Base-by-base conservation (phyloP, 1,140 invertebrate genomes). In the Plectrocnemia conspersa region DNA sequence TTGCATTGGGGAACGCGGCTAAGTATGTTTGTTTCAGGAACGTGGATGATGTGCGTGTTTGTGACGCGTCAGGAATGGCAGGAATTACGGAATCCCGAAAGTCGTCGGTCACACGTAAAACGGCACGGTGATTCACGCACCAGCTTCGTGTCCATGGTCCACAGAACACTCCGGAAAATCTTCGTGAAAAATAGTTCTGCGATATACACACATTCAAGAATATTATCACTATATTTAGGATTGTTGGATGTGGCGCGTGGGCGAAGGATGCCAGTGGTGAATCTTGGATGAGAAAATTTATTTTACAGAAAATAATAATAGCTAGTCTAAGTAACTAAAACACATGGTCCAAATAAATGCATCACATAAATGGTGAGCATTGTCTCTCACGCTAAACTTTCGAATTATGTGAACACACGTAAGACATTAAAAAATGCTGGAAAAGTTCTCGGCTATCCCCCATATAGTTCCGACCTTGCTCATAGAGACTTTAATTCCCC, bases 191-290 rank as follows among this genome's bases (percentile, higher is more conserved):
- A 45, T 49, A 32, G 46, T 18, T 33, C 16, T 32, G 21, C 32
- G 24, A 32, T n/a, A n/a, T n/a, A 53, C 45, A 49, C 22, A 16
- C 29, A 29, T 54, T 45, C 41, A 21, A 9, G 42, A 54, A 46
- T 45, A 46, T 54, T 54, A 22, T 33, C 41, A 54, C 52, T 54
- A 54, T 35, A 42, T 45, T 54, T 45, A 54, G 42, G 41, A 45
- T 54, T 45, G 52, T 23, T 11, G 46, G 29, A 15, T 18, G 23
- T 40, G 10, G 11, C 22, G 36, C 36, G 36, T 6, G 36, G 36
- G 36, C 15, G 36, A 3, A 19, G 11, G 22, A 40, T 3, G 18
- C 36, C 36, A 40, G 5, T 15, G 36, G 36, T 40, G 36, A 19
- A 40, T 6, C 3, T 11, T 15, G 11, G 18, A 15, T 4, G 11